A percentile compares a stretch with the other conserved stretches of the same genome.
These are phyloP conservation scores for Abrostola tripartita DNA, from an alignment of 2,888 invertebrate species.

Conservation along the genomic window DNA sequence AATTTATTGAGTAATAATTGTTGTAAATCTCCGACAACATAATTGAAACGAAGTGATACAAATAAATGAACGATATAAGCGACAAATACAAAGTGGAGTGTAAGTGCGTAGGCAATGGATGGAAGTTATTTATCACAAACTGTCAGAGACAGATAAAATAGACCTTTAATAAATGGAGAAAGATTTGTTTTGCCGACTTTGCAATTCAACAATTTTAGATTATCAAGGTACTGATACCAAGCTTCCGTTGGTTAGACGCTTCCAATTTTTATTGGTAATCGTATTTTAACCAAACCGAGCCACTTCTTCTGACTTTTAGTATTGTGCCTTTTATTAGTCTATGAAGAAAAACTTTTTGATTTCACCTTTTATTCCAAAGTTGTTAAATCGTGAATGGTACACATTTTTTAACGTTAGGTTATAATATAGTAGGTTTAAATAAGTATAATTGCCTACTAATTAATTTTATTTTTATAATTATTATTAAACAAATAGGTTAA, in stretches of 20 bases:
- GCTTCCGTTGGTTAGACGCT: constrained; percentile 10
- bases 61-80: constrained; percentile 57
- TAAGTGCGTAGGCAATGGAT: constrained; percentile 56
- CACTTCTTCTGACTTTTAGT: too few relatives aligned
- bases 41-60: constrained; percentile 55
- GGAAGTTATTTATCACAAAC: constrained; percentile 54
- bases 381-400: too few relatives aligned
- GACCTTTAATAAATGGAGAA: constrained; percentile 49
- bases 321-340: too few relatives aligned
- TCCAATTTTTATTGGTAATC: not conserved
- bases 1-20: constrained; percentile 47
- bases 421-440: too few relatives aligned
- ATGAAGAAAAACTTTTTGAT: too few relatives aligned
- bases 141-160: constrained; percentile 52
- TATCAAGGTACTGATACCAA: constrained; percentile 28
- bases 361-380: too few relatives aligned
- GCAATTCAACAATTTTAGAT: constrained; percentile 51
- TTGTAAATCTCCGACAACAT: constrained; percentile 46
- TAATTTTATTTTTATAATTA: too few relatives aligned
- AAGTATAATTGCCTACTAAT: too few relatives aligned
- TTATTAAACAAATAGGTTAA: too few relatives aligned
- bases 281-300: too few relatives aligned
- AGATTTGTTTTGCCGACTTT: constrained; percentile 53
- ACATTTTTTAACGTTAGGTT: too few relatives aligned
- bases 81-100: constrained; percentile 58